A percentile compares a stretch with the other conserved stretches of the same genome.
These are phyloP conservation scores for Watsonalla cultraria DNA, from an alignment of 2,888 invertebrate species.

Conservation along the genomic window DNA sequence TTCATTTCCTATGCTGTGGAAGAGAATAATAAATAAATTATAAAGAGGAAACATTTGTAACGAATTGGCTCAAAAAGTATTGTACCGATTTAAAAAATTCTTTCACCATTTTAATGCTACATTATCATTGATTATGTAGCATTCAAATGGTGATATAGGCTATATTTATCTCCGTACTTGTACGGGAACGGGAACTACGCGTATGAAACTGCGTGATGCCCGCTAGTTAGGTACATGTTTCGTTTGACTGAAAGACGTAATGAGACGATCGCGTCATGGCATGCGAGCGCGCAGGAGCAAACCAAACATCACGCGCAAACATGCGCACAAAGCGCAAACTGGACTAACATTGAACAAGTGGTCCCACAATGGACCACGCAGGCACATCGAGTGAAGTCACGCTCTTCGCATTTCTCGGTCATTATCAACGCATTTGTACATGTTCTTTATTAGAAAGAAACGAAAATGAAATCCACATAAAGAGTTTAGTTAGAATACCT, in stretches of 20 bases:
- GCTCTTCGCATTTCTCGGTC: conserved; percentile 30
- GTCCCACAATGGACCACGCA: conserved; percentile 2
- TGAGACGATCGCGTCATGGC: conserved; percentile 15
- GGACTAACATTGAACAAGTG: conserved; percentile 28
- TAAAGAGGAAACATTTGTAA: no score
- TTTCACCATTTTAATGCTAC: no score
- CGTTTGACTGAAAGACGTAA: background rate
- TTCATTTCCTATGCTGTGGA: no score
- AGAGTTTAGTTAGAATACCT: conserved; percentile 10
- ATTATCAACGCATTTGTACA: conserved; percentile 17
- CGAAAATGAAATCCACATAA: background rate
- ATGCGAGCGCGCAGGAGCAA: conserved; percentile 5
- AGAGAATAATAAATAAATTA: no score
- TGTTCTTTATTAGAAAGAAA: background rate
- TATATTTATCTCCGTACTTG: no score
- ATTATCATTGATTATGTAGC: no score
- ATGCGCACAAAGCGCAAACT: conserved; percentile 22
- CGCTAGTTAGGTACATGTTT: no score
- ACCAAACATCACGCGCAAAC: conserved; percentile 15
- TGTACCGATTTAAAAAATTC: no score
- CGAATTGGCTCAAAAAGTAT: no score
- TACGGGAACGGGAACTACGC: no score
- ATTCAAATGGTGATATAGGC: no score
- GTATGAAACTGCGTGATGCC: no score
- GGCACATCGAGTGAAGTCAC: conserved; percentile 7